Conservation (phyloP, 2,113 vertebrate species). For the Anser brachyrhynchus region DNA sequence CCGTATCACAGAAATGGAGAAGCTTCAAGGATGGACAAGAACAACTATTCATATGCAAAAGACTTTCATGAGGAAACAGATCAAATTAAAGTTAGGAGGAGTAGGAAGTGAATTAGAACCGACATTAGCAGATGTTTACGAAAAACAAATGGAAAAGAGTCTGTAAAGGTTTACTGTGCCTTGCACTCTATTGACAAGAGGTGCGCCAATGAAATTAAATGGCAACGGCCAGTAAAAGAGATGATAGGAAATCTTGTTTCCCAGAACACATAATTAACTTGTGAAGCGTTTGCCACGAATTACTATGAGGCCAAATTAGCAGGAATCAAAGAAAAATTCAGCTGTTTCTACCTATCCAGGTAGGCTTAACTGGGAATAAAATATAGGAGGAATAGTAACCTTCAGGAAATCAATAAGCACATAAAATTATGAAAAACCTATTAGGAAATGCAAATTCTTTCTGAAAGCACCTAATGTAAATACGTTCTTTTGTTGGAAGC, state of each 20-base stretch:
- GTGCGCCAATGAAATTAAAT: neutral
- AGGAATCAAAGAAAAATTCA: neutral
- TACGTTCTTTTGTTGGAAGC: neutral
- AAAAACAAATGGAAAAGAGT: slow-evolving; percentile 5
- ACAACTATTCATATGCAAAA: neutral
- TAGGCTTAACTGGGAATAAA: neutral
- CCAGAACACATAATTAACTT: slow-evolving; percentile 33
- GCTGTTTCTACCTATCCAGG: neutral
- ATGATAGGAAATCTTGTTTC: slow-evolving; percentile 4
- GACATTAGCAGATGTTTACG: slow-evolving; percentile 33
- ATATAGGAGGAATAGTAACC: neutral
- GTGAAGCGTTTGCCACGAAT: neutral
- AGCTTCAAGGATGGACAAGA: neutral
- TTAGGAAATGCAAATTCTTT: rapidly evolving
- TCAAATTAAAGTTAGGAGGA: neutral
- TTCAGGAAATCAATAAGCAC: neutral
- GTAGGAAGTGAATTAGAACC: slow-evolving; percentile 8
- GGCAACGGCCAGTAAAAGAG: neutral
- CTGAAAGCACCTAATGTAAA: neutral
- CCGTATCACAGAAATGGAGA: neutral
- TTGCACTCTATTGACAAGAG: neutral
- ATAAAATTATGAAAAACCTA: neutral
- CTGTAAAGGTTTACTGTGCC: neutral
- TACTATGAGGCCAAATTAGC: neutral
- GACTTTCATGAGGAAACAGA: neutral